Evolutionary conservation across 2,113 vertebrate species (phyloP).

Genomic region (Dunckerocampus dactyliophorus): DNA sequence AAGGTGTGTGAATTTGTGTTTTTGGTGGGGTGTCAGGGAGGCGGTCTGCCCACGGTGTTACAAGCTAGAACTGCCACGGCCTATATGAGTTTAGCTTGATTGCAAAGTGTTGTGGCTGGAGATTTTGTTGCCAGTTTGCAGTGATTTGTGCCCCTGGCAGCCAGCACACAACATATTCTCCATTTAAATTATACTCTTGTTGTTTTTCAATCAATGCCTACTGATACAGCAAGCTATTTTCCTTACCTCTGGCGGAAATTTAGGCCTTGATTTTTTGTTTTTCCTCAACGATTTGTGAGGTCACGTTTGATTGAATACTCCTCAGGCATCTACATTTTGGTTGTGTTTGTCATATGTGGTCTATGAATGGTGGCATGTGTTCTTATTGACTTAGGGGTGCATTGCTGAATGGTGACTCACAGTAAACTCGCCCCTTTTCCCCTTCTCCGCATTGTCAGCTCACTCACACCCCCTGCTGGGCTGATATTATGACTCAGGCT

Average conservation of each 20-base stretch:
- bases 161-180: background rate
- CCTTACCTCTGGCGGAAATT: background rate
- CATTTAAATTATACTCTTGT: background rate
- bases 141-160: background rate
- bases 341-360: conserved; percentile 30
- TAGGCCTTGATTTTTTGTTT: background rate
- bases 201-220: background rate
- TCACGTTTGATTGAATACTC: background rate
- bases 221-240: background rate
- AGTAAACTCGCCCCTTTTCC: conserved; percentile 36
- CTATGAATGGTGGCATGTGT: conserved; percentile 43
- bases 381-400: conserved; percentile 48
- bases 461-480: conserved; percentile 60
- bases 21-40: no score
- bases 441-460: conserved; percentile 29
- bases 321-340: no score
- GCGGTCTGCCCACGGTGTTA: no score
- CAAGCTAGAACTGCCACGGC: no score
- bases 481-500: conserved; percentile 3
- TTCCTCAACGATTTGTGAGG: conserved; percentile 5
- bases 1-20: no score
- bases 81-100: no score
- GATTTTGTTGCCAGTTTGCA: background rate
- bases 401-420: conserved; percentile 64
- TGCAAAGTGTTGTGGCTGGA: no score